Percentiles rank a stretch among this genome's conserved stretches.
Conservation (phyloP, 2,797 vertebrate species). For the Rhyacichthys aspro region DNA sequence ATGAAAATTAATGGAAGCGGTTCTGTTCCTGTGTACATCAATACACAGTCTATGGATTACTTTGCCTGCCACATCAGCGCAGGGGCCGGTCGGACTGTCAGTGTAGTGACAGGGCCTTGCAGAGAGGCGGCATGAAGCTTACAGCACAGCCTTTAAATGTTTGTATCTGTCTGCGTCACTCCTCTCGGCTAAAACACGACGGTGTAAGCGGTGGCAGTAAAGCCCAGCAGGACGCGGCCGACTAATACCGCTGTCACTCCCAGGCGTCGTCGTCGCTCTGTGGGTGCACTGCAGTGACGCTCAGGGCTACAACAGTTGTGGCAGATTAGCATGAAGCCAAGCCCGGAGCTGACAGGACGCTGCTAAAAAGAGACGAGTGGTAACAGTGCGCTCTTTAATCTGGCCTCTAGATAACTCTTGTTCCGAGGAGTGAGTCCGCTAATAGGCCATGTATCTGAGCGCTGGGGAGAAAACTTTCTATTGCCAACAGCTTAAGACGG, state of each 20-base stretch:
- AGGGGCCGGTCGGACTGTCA: conserved; percentile 11
- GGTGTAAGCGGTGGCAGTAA: conserved; percentile 7
- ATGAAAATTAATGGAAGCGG: no score
- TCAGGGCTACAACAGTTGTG: conserved; percentile 7
- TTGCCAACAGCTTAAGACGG: background rate
- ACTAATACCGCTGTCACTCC: conserved; percentile 39
- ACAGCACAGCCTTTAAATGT: conserved; percentile 4
- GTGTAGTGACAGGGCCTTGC: conserved; percentile 2
- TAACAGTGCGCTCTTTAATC: conserved; percentile 26
- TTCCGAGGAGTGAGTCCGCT: conserved; percentile 15
- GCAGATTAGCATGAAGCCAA: conserved; percentile 29
- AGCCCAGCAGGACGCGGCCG: conserved; percentile 15
- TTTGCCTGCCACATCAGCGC: conserved; percentile 6
- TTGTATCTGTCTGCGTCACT: background rate
- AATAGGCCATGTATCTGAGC: conserved; percentile 14
- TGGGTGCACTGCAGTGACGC: conserved; percentile 20
- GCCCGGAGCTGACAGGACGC: conserved; percentile 12
- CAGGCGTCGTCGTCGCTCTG: conserved; percentile 24
- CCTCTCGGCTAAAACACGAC: conserved; percentile 21
- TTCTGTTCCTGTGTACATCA: no score
- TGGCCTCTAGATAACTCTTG: conserved; percentile 22
- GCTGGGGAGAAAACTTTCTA: background rate
- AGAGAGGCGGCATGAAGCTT: conserved; percentile 14
- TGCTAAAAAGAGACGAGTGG: conserved; percentile 24
- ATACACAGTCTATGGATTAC: background rate